These are phyloP conservation scores for Hypocryptadius cinnamomeus DNA, from an alignment of 2,113 vertebrate species.

Conservation along the genomic window DNA sequence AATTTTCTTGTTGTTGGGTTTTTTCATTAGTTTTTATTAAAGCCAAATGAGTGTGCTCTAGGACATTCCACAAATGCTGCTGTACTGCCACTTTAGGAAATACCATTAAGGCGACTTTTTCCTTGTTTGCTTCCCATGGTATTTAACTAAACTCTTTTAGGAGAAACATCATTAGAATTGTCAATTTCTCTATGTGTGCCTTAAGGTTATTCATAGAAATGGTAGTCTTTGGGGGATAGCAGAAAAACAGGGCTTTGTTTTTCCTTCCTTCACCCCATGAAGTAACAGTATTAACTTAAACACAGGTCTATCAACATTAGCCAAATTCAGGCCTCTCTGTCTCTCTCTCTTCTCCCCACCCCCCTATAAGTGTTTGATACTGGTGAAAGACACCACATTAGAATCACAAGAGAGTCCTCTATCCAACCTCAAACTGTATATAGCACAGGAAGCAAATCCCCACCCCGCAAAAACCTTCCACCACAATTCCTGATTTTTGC, in stretches of 20 bases:
- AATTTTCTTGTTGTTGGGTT: constrained; percentile 5
- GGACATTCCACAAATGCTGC: constrained; percentile 43
- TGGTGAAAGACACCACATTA: neutral
- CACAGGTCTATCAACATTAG: neutral
- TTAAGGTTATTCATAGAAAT: neutral
- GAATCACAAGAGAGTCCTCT: neutral
- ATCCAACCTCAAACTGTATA: neutral
- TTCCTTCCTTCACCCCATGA: neutral
- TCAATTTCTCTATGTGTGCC: neutral
- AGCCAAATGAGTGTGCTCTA: constrained; percentile 31
- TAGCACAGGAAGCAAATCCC: neutral
- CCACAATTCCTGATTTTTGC: neutral
- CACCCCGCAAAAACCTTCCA: neutral
- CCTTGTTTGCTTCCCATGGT: constrained; percentile 14
- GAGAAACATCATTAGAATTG: constrained; percentile 11
- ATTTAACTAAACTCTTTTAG: constrained; percentile 21
- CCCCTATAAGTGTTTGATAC: neutral
- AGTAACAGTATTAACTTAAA: neutral
- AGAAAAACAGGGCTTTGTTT: neutral
- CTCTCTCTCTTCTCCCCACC: neutral
- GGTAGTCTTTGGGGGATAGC: neutral
- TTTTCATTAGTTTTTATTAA: constrained; percentile 19
- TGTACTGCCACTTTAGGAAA: constrained; percentile 19
- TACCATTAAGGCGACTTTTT: neutral
- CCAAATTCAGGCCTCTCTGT: neutral